phyloP scores from a whole-genome alignment of 2,113 vertebrate genomes.

The Vulpes lagopus region DNA sequence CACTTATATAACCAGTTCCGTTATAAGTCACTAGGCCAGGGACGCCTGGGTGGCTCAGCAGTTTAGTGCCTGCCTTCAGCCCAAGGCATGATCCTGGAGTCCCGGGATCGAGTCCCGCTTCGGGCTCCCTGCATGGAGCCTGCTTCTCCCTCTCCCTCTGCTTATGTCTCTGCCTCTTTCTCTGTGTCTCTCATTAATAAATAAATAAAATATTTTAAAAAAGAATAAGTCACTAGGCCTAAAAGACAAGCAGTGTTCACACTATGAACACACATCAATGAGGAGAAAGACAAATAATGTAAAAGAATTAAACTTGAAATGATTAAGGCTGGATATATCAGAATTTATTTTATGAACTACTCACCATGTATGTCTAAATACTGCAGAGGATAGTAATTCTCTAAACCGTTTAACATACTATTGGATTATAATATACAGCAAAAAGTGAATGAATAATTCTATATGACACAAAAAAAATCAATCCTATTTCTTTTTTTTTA shows the following conservation, averaged over 20 bases:
- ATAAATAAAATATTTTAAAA: too few species aligned
- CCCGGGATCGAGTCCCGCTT: too few species aligned
- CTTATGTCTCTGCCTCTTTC: too few species aligned
- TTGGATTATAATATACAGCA: neutral
- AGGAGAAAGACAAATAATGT: neutral
- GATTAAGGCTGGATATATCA: neutral
- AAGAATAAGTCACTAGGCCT: neutral
- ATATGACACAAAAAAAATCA: neutral
- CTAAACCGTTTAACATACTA: slow-evolving; percentile 7
- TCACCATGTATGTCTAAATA: neutral
- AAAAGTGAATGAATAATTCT: neutral
- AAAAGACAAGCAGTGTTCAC: neutral
- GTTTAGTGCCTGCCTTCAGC: too few species aligned
- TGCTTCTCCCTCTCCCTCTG: too few species aligned
- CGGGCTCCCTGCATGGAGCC: too few species aligned
- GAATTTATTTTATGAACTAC: slow-evolving; percentile 14
- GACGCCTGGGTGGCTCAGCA: too few species aligned
- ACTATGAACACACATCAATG: neutral
- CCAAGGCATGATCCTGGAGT: too few species aligned
- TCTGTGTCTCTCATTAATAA: too few species aligned
- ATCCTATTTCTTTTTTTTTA: neutral
- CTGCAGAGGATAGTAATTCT: neutral
- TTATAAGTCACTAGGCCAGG: neutral
- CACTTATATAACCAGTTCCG: neutral
- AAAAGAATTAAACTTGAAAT: neutral